A percentile compares a stretch with the other conserved stretches of the same genome.
Evolutionary conservation across 2,113 vertebrate genomes (phyloP).

Genomic region (Epinephelus fuscoguttatus): DNA sequence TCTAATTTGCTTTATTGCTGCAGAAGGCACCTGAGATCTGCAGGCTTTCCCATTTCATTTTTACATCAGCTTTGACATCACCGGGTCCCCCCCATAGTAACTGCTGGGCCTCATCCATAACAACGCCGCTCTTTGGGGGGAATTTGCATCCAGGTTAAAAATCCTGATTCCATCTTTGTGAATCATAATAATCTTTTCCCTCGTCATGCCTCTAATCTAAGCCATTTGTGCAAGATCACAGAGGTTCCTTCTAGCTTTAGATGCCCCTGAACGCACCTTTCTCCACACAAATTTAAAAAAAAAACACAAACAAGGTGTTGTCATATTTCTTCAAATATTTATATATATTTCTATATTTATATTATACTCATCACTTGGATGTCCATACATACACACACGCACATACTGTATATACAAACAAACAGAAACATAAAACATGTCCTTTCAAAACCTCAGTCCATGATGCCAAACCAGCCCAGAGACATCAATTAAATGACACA

Average conservation of each 20-base stretch:
- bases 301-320: slow-evolving; percentile 27
- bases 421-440: slow-evolving; percentile 64
- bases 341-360: slow-evolving; percentile 81
- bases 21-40: slow-evolving; percentile 49
- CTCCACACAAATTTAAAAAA: slow-evolving; percentile 19
- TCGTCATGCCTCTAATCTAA: neutral
- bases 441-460: slow-evolving; percentile 41
- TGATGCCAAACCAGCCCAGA: slow-evolving; percentile 29
- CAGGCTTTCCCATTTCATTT: slow-evolving; percentile 75
- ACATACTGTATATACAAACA: slow-evolving; percentile 50
- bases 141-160: slow-evolving; percentile 1
- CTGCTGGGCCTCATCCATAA: slow-evolving; percentile 45
- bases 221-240: neutral
- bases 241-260: neutral
- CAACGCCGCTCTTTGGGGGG: neutral
- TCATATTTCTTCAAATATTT: slow-evolving; percentile 78
- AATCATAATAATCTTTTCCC: too few species aligned
- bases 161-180: neutral
- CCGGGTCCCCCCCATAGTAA: slow-evolving; percentile 44
- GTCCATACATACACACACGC: slow-evolving; percentile 70
- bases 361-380: slow-evolving; percentile 76
- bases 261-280: slow-evolving; percentile 48
- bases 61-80: slow-evolving; percentile 83
- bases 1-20: slow-evolving; percentile 46
- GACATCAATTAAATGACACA: slow-evolving; percentile 28